Evolutionary conservation across 2,113 vertebrate species (phyloP), one percentile per base, ranked within the genome.

Genomic region (Pao palembangensis): DNA sequence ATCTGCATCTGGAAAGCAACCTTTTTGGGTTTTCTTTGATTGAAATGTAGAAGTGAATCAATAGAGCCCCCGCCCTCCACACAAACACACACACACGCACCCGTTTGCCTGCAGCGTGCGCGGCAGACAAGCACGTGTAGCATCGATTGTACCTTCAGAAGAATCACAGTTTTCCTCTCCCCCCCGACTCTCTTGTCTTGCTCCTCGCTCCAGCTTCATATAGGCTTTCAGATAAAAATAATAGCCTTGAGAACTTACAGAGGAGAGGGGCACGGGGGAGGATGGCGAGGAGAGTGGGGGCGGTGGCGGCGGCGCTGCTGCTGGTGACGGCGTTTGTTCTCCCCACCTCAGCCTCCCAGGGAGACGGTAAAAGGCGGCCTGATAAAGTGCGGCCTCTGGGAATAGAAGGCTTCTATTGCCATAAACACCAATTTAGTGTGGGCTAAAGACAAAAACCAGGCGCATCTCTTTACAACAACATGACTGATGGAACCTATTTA

Each of bases 101-200:
- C 44, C 43, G 12, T 75, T 65, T 73, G 69, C 78, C 81, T 71
- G 67, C 73, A 78, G 71, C 51, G 34, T 67, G 76, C 78, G 57
- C 49, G 68, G 80, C 73, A 75, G 78, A 71, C 79, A 79, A 78
- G 84, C 34, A 64, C 69, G 84, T 81, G 83, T 64, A 69, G 69
- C 83, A 89, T 90, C 82, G 87, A 91, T 90, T 84, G 79, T 44
- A 64, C 73, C 75, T 86, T 87, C 81, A 82, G 70, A 85, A 75
- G 80, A 85, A 85, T 86, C 80, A 69, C 78, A 72, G 49, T 81
- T 80, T 83, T 77, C 78, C 67, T 76, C 77, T 71, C 54, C 55
- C 7, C 54, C 79, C 76, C 65, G 28, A 55, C 75, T 73, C 72
- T 53, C 58, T 21, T 75, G 48, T 69, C 51, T 53, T 58, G n/a